Evolutionary conservation across 2,888 invertebrate genomes (phyloP).

Genomic region (Metallyticus violacea): DNA sequence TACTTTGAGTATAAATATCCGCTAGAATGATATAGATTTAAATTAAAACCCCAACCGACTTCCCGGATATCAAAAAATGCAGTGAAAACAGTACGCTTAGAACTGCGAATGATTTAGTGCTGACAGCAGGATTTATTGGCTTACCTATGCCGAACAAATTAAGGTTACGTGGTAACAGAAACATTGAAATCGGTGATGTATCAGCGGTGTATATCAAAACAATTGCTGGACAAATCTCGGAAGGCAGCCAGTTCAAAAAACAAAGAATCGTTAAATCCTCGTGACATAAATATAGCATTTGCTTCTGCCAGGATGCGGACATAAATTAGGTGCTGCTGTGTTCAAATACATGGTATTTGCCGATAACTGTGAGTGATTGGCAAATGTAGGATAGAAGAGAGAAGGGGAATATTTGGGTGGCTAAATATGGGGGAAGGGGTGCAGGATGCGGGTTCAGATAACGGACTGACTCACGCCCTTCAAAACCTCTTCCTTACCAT

Average conservation of each 20-base stretch:
- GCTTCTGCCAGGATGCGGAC: neutral
- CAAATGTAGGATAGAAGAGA: constrained; percentile 2
- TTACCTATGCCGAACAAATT: neutral
- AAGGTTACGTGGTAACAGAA: neutral
- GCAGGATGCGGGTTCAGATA: constrained; percentile 10
- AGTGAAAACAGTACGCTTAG: neutral
- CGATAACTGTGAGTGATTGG: constrained; percentile 15
- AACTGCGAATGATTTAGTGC: neutral
- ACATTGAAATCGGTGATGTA: neutral
- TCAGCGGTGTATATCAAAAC: neutral
- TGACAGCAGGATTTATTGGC: neutral
- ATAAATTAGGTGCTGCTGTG: constrained; percentile 7
- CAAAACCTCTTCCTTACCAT: neutral
- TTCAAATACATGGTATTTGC: constrained; percentile 3
- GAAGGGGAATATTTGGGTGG: too few species aligned
- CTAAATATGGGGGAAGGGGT: neutral
- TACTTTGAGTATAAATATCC: too few species aligned
- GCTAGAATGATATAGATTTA: too few species aligned
- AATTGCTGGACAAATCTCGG: neutral
- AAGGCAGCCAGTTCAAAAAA: neutral
- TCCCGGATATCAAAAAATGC: too few species aligned
- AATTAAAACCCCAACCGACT: too few species aligned
- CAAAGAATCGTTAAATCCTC: neutral
- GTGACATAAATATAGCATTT: neutral
- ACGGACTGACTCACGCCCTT: constrained; percentile 13